A percentile compares a stretch with the other conserved stretches of the same genome.
phyloP scores from a whole-genome alignment of 2,113 vertebrate species.

The Neodon shergylaensis region DNA sequence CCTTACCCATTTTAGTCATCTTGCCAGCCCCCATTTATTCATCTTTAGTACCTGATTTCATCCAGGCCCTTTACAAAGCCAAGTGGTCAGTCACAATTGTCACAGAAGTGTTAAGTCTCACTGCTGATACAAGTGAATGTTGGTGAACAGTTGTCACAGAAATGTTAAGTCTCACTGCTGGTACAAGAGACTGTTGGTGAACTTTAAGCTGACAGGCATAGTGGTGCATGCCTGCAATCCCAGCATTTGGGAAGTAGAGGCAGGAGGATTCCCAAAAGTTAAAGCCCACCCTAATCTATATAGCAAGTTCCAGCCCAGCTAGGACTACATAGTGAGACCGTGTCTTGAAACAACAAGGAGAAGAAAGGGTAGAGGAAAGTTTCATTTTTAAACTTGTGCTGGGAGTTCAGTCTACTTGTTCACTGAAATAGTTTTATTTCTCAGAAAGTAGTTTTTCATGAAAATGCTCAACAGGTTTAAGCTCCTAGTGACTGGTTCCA shows the following conservation, averaged over 20 bases:
- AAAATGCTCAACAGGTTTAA: constrained; percentile 33
- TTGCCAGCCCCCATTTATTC: not conserved
- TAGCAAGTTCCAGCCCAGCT: not conserved
- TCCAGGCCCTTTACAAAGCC: not conserved
- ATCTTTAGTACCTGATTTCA: not conserved
- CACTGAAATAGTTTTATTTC: constrained; percentile 19
- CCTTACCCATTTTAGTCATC: not conserved
- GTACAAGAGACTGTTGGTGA: not conserved
- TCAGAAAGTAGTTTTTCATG: not conserved
- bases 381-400: constrained; percentile 49
- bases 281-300: not conserved
- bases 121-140: not conserved
- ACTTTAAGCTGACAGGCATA: not conserved
- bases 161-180: not conserved
- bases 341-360: not conserved
- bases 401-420: constrained; percentile 40
- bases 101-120: not conserved
- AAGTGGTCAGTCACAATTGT: not conserved
- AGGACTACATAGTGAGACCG: not conserved
- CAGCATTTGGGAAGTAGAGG: not conserved
- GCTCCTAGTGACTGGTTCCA: not conserved
- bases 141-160: not conserved
- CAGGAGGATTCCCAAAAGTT: not conserved
- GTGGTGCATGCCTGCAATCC: not conserved
- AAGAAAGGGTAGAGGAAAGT: not conserved